phyloP scores from a whole-genome alignment of 1,140 invertebrate genomes.

The Cephus cinctus region DNA sequence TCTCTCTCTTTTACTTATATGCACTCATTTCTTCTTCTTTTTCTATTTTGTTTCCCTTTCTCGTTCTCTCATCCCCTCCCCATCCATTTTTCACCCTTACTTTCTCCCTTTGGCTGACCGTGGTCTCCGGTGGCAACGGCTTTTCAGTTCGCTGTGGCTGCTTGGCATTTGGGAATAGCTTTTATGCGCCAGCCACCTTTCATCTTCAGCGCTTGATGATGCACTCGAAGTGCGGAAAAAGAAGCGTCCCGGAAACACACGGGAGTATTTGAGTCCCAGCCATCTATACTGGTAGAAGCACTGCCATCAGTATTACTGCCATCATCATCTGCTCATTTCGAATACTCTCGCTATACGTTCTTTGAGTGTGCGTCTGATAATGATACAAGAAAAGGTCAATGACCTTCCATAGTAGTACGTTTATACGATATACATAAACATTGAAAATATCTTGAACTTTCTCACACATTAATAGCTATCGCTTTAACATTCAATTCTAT shows the following conservation, averaged over 20 bases:
- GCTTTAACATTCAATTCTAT: background rate
- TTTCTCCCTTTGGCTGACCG: slow-evolving; percentile 13
- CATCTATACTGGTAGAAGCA: no score
- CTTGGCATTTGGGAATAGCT: slow-evolving; percentile 41
- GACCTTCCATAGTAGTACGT: no score
- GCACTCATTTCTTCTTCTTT: background rate
- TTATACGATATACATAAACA: background rate
- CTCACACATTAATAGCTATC: no score
- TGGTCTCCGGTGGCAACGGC: slow-evolving; percentile 13
- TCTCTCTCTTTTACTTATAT: background rate
- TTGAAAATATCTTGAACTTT: no score
- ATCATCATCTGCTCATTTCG: no score
- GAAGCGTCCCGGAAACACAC: slow-evolving; percentile 5
- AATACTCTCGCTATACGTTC: no score
- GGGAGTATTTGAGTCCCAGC: no score
- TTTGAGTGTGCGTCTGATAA: no score
- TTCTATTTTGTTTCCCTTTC: no score
- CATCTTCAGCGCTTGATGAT: slow-evolving; percentile 34
- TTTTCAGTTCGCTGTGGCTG: slow-evolving; percentile 17
- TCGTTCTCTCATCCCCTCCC: no score
- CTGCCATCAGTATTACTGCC: no score
- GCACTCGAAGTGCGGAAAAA: slow-evolving; percentile 21
- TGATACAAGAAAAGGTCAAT: no score
- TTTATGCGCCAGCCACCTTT: slow-evolving; percentile 35
- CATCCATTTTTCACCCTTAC: background rate